Evolutionary conservation across 2,888 invertebrate species (phyloP), one percentile per base, ranked within the genome.

Genomic region (Acrobasis suavella): DNA sequence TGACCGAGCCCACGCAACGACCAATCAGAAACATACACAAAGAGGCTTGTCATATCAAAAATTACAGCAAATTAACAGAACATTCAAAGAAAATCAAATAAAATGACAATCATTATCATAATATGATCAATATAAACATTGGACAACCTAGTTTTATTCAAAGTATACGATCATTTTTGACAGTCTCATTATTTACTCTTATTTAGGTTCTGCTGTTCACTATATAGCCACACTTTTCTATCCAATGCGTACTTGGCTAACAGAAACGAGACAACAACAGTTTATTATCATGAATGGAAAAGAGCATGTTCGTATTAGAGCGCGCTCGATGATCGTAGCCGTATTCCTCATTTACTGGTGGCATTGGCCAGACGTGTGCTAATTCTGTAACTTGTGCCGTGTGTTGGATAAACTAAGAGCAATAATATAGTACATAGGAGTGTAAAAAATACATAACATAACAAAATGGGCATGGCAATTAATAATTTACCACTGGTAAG

Each of bases 1-100:
- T 75, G 86, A 91, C 75, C 92, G 91, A 91, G 91, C 91, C 92
- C 91, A 91, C 87, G 83, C 87, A 81, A 73, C 78, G 76, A 72
- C 92, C 91, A 92, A 92, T 92, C 89, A 88, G 81, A 75, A 87
- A 93, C 74, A 81, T 93, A 69, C 86, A 93, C 73, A 89, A 87
- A 85, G 93, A 93, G 87, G 95, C 95, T 73, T 90, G 95, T 73
- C 88, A 93, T 52, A 52, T 22, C 32, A 52, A 32, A 52, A 52
- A 52, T 52, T 22, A 52, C 22, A 12, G 32, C 14, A 52, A 52
- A 52, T 17, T 15, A 5, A 9, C 2, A 9, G 10, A 52, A 14
- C 14, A 52, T 7, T 52, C 17, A 14, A 12, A 52, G 12, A 52
- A 52, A 22, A 9, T 8, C 22, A 22, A 22, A 9, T 9, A n/a